These are phyloP conservation scores for Nomia melanderi DNA, from an alignment of 1,140 invertebrate genomes.

Conservation along the genomic window DNA sequence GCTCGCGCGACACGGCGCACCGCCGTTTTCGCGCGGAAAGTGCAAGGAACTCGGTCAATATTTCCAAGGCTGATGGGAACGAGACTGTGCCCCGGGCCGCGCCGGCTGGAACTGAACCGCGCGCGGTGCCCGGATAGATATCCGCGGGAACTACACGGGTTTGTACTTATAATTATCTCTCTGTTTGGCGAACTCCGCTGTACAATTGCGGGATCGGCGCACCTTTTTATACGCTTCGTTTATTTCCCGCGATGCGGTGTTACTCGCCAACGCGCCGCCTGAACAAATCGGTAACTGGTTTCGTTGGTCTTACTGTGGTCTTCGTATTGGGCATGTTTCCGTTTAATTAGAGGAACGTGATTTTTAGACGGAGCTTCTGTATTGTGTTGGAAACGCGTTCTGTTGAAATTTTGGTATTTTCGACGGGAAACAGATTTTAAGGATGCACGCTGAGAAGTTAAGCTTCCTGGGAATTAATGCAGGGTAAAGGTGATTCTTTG, in stretches of 20 bases:
- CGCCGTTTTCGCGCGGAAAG: conserved; percentile 45
- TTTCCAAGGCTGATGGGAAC: conserved; percentile 39
- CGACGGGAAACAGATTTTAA: too few species aligned
- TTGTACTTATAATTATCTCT: conserved; percentile 36
- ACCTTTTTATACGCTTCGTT: neutral
- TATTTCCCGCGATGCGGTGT: neutral
- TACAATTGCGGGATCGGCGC: neutral
- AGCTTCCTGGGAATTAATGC: too few species aligned
- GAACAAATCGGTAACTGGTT: too few species aligned
- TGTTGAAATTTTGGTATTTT: too few species aligned
- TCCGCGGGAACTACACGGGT: conserved; percentile 16
- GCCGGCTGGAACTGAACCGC: neutral
- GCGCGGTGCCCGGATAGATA: neutral
- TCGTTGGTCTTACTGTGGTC: too few species aligned
- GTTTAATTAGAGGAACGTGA: too few species aligned
- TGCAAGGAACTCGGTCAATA: conserved; percentile 36
- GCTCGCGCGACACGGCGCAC: neutral
- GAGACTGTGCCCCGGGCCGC: neutral
- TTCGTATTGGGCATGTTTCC: too few species aligned
- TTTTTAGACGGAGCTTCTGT: too few species aligned
- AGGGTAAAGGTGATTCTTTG: too few species aligned
- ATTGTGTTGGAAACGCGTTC: too few species aligned
- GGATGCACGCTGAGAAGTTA: too few species aligned
- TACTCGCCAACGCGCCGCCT: too few species aligned
- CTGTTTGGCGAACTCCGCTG: neutral